Percentiles rank a stretch among this genome's conserved stretches.
Conservation (phyloP, 2,113 vertebrate species). For the Oenanthe oenanthe region DNA sequence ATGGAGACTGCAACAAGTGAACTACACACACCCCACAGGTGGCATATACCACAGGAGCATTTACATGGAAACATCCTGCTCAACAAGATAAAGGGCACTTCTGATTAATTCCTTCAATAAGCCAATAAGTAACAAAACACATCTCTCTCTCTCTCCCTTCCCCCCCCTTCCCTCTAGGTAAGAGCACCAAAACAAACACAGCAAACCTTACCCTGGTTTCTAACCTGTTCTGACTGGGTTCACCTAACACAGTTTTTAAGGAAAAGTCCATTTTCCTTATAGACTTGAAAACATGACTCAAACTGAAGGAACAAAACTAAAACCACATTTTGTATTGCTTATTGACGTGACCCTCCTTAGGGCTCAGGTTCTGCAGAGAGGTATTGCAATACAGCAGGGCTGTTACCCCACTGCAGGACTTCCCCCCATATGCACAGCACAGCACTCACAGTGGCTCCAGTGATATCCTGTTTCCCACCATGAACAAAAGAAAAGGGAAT, state of each 20-base stretch:
- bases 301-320: background rate
- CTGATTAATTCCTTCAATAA: background rate
- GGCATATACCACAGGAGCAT: rapidly evolving
- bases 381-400: background rate
- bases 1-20: rapidly evolving
- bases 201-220: background rate
- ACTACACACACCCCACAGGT: background rate
- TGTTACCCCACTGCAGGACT: background rate
- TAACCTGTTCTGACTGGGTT: background rate
- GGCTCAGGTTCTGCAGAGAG: background rate
- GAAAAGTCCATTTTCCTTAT: background rate
- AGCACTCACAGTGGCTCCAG: background rate
- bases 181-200: background rate
- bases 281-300: rapidly evolving
- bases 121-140: background rate
- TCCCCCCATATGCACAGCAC: rapidly evolving
- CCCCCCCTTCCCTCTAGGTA: rapidly evolving
- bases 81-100: background rate
- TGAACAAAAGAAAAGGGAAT: constrained; percentile 14
- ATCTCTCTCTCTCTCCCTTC: background rate
- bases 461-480: background rate
- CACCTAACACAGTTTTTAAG: background rate
- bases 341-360: background rate
- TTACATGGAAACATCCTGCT: background rate
- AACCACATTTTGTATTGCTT: background rate